Conservation (phyloP, 2,113 vertebrate species). For the Leptosomus discolor region DNA sequence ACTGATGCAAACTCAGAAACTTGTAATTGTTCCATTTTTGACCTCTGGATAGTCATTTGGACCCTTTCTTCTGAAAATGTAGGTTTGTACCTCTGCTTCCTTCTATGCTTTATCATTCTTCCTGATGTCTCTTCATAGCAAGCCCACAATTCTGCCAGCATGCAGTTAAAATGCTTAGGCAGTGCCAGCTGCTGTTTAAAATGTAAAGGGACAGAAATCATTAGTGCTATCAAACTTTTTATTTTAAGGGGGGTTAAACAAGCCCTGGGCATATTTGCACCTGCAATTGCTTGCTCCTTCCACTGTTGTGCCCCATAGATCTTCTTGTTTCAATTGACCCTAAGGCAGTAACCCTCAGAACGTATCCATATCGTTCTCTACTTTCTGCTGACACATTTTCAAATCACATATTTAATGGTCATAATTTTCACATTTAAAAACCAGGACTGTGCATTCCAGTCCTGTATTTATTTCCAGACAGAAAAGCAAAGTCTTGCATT, state of each 20-base stretch:
- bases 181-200: slow-evolving; percentile 34
- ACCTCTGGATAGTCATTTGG: not conserved
- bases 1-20: not conserved
- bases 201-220: slow-evolving; percentile 39
- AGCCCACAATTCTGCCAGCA: not conserved
- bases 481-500: not conserved
- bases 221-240: slow-evolving; percentile 45
- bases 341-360: slow-evolving; percentile 53
- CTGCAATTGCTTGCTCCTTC: slow-evolving; percentile 43
- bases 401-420: slow-evolving; percentile 21
- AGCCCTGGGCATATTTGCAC: slow-evolving; percentile 35
- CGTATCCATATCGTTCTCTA: not conserved
- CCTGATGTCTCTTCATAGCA: not conserved
- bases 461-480: not conserved
- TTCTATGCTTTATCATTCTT: not conserved
- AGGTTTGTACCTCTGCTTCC: not conserved
- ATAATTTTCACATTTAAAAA: slow-evolving; percentile 27
- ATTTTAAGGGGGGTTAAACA: slow-evolving; percentile 42
- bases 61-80: not conserved
- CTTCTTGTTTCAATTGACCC: slow-evolving; percentile 65
- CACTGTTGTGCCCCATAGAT: slow-evolving; percentile 36
- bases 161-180: not conserved
- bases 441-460: not conserved
- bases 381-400: slow-evolving; percentile 36
- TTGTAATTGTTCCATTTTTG: not conserved